phyloP scores from a whole-genome alignment of 2,888 invertebrate genomes.

The Aphodius sticticus region DNA sequence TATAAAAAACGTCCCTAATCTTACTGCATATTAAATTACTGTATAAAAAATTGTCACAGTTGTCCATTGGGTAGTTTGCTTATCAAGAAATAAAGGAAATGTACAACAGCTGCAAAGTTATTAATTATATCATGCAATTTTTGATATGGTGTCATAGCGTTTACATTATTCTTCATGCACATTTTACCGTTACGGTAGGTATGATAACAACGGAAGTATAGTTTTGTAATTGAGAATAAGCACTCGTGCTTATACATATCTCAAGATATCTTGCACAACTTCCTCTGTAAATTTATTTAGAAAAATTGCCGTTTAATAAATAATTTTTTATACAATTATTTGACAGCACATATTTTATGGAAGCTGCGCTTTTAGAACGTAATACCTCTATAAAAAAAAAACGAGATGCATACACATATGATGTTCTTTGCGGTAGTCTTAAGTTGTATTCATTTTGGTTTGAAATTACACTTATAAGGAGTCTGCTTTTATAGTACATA shows the following conservation, averaged over 20 bases:
- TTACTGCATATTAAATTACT: slow-evolving; percentile 29
- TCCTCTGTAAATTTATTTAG: neutral
- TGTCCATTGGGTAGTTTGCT: slow-evolving; percentile 6
- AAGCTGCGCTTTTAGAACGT: neutral
- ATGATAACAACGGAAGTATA: neutral
- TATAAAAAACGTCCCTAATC: slow-evolving; percentile 38
- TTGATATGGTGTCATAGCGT: slow-evolving; percentile 10
- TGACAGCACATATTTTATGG: neutral
- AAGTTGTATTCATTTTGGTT: too few species aligned
- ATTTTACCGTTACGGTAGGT: neutral
- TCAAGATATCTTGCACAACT: neutral
- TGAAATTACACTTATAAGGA: too few species aligned
- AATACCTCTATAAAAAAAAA: neutral
- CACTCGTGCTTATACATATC: neutral
- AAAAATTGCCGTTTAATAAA: neutral
- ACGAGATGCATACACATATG: neutral
- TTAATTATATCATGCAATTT: neutral
- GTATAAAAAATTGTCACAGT: slow-evolving; percentile 31
- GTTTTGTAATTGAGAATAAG: neutral
- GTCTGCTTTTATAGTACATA: too few species aligned
- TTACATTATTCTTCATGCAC: neutral
- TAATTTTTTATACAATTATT: neutral
- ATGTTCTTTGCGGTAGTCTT: neutral
- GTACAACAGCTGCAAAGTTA: slow-evolving; percentile 6
- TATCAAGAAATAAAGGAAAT: slow-evolving; percentile 6